Base-by-base conservation (phyloP, 2,888 invertebrate species). In the Boloria selene region DNA sequence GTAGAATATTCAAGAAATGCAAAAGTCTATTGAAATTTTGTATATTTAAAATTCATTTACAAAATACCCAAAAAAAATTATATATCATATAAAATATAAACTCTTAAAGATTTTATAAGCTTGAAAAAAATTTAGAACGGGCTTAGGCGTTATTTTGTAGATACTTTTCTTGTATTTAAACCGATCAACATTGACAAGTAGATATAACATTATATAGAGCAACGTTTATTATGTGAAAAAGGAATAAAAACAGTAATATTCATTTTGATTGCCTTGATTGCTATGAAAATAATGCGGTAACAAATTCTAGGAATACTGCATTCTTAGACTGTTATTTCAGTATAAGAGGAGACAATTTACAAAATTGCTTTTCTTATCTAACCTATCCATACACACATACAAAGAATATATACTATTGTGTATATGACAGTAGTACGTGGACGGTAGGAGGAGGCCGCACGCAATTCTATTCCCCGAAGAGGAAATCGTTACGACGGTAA, bases 391-490 rank as follows among this genome's bases (percentile, higher is more conserved):
- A 64, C 31, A 49, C 22, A 63, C 22, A 56, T 64, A 54, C 55
- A 65, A 49, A 63, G 45, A 44, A 58, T 51, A 66, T 66, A 67
- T 31, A 47, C 61, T 60, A 64, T 65, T 53, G 64, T 70, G 67
- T 56, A 63, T 72, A 74, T 73, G 73, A 71, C 31, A n/a, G 31
- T 26, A 74, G 73, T 74, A 65, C 67, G 60, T 69, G 64, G 85
- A 85, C 83, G 87, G 87, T 87, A 87, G 80, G 77, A 77, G 86
- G 84, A 85, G 85, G 85, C 82, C 86, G 84, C 90, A 90, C 90
- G 90, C 88, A 82, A 90, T 88, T 87, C 89, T 85, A 88, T 90
- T 91, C 90, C 90, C 89, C 86, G 90, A 89, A 91, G 88, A 91
- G 90, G 90, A 90, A 91, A 91, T 91, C 86, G 90, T 91, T 89